Percentiles rank a stretch among this genome's conserved stretches.
Conservation (phyloP, 2,888 invertebrate species). For the Nebria salina region DNA sequence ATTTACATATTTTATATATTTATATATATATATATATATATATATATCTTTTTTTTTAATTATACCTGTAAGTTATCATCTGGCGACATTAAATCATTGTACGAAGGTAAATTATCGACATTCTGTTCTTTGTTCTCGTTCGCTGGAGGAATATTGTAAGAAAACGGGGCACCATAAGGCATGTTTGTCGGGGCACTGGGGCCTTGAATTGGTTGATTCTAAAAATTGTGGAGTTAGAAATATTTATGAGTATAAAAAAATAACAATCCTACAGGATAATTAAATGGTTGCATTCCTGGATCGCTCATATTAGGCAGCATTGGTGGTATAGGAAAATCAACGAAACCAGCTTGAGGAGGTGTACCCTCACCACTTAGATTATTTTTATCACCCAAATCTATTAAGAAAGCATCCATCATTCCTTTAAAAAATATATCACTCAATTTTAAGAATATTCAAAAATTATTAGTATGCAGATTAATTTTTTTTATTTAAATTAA, state of each 20-base stretch:
- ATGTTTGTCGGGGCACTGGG: constrained; percentile 54
- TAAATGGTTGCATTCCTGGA: constrained; percentile 71
- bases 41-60: constrained; percentile 43
- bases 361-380: constrained; percentile 67
- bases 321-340: constrained; percentile 81
- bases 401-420: constrained; percentile 71
- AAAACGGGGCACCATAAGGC: constrained; percentile 63
- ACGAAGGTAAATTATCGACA: constrained; percentile 74
- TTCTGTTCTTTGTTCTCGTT: constrained; percentile 73
- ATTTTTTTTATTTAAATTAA: neutral
- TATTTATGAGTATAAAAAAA: neutral
- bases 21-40: neutral
- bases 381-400: constrained; percentile 72
- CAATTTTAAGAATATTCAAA: neutral
- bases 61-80: constrained; percentile 78
- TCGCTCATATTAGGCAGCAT: constrained; percentile 67
- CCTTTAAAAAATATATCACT: constrained; percentile 19
- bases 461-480: neutral
- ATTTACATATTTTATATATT: constrained; percentile 49
- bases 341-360: constrained; percentile 80
- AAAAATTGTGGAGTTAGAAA: neutral
- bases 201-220: constrained; percentile 39
- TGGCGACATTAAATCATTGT: constrained; percentile 74
- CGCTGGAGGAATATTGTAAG: constrained; percentile 75
- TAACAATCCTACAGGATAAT: constrained; percentile 69